phyloP scores from a whole-genome alignment of 2,113 vertebrate genomes.

The Nyctibius bracteatus region DNA sequence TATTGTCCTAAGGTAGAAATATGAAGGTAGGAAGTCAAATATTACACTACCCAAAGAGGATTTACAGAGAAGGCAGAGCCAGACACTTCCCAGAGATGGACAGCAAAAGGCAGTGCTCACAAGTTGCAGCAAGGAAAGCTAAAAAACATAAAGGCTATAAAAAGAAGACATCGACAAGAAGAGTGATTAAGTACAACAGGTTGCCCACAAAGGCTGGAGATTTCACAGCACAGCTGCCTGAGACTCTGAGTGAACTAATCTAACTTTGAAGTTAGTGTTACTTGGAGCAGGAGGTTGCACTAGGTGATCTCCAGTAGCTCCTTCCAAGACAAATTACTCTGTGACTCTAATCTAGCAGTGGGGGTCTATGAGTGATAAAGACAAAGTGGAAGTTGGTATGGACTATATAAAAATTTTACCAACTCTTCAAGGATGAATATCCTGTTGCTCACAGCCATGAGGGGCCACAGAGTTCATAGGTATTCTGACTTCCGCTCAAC shows the following conservation, averaged over 20 bases:
- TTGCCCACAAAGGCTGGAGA: neutral
- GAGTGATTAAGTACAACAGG: neutral
- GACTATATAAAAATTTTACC: neutral
- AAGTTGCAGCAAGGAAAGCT: neutral
- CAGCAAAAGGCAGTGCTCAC: neutral
- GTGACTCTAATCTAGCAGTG: neutral
- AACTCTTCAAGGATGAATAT: neutral
- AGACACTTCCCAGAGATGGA: neutral
- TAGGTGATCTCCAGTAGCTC: neutral
- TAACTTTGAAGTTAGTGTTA: neutral
- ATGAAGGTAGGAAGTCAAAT: neutral
- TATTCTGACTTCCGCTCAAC: neutral
- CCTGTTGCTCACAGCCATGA: neutral
- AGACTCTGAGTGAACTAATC: neutral
- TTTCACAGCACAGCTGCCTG: neutral
- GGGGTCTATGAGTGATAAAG: neutral
- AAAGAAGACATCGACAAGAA: neutral
- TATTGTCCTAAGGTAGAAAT: neutral
- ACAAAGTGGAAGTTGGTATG: neutral
- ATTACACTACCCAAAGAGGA: neutral
- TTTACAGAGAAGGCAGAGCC: neutral
- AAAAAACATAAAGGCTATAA: neutral
- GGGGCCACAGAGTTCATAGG: rapidly evolving
- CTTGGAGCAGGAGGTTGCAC: neutral
- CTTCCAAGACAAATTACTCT: neutral